Percentiles rank a stretch among this genome's conserved stretches.
Conservation (phyloP, 2,797 vertebrate genomes). For the Argentina silus region DNA sequence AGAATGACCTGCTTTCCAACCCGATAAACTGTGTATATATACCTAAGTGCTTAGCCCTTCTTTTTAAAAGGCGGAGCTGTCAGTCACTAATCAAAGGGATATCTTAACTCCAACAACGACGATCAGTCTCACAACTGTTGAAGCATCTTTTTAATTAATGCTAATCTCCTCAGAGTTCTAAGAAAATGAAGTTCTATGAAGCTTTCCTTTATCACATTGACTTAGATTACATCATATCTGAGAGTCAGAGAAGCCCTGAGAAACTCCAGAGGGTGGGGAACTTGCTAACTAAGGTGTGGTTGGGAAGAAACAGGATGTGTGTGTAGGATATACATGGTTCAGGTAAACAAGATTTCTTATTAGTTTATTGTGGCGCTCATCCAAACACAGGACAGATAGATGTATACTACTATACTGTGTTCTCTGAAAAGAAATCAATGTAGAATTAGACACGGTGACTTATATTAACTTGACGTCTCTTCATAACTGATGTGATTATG, state of each 20-base stretch:
- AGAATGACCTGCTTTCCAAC: slow-evolving; percentile 30
- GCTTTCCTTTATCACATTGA: slow-evolving; percentile 11
- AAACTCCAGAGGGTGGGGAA: neutral
- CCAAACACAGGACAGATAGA: slow-evolving; percentile 23
- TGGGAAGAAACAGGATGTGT: slow-evolving; percentile 70
- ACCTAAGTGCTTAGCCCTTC: slow-evolving; percentile 49
- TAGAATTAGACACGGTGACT: no score
- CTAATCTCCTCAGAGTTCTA: slow-evolving; percentile 30
- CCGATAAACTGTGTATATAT: slow-evolving; percentile 46
- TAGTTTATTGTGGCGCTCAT: slow-evolving; percentile 43
- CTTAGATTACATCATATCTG: neutral
- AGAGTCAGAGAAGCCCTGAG: neutral
- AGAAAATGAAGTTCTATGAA: neutral
- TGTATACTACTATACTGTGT: neutral
- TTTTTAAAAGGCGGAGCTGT: slow-evolving; percentile 69
- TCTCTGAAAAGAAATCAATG: no score
- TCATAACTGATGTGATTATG: neutral
- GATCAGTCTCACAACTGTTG: slow-evolving; percentile 4
- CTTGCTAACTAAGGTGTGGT: slow-evolving; percentile 42
- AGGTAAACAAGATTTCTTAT: slow-evolving; percentile 44
- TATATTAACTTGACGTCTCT: no score
- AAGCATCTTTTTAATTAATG: slow-evolving; percentile 44
- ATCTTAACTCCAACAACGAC: slow-evolving; percentile 13
- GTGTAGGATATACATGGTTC: slow-evolving; percentile 59
- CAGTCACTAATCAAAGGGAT: slow-evolving; percentile 46